A percentile compares a stretch with the other conserved stretches of the same genome.
phyloP scores from a whole-genome alignment of 1,140 invertebrate species.

The Planococcus citri region DNA sequence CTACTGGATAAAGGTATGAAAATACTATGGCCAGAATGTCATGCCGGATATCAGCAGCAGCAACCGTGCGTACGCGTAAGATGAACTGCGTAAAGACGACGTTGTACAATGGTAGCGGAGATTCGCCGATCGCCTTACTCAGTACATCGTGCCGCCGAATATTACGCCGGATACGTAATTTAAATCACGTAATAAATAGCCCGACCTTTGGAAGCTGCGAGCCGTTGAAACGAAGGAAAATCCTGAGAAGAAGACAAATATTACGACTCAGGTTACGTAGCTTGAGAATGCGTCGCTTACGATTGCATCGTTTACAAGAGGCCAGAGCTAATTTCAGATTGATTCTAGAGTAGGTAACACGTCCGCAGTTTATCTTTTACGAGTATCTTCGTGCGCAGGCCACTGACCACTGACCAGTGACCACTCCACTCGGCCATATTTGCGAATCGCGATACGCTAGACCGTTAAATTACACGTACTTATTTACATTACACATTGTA shows the following conservation, averaged over 20 bases:
- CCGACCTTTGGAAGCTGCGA: background rate
- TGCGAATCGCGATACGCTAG: too few relatives aligned
- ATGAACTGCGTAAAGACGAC: constrained; percentile 1
- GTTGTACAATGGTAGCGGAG: constrained; percentile 14
- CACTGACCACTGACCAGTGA: too few relatives aligned
- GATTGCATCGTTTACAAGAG: constrained; percentile 7
- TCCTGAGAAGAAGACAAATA: background rate
- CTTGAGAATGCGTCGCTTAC: background rate
- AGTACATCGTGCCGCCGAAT: constrained; percentile 8
- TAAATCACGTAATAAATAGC: background rate
- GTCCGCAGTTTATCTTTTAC: background rate
- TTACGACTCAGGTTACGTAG: background rate
- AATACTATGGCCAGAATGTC: too few relatives aligned
- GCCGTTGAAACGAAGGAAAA: background rate
- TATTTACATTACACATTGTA: too few relatives aligned
- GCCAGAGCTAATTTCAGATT: background rate
- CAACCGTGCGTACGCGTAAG: background rate
- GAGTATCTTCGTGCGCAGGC: too few relatives aligned
- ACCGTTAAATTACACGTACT: too few relatives aligned
- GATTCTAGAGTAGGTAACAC: background rate
- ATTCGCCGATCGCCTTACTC: background rate
- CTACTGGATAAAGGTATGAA: background rate
- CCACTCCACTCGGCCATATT: too few relatives aligned
- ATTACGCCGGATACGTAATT: background rate
- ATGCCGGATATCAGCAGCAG: background rate